Evolutionary conservation across 2,888 invertebrate genomes (phyloP), one percentile per base, ranked within the genome.

Genomic region (Polyploca ridens): DNA sequence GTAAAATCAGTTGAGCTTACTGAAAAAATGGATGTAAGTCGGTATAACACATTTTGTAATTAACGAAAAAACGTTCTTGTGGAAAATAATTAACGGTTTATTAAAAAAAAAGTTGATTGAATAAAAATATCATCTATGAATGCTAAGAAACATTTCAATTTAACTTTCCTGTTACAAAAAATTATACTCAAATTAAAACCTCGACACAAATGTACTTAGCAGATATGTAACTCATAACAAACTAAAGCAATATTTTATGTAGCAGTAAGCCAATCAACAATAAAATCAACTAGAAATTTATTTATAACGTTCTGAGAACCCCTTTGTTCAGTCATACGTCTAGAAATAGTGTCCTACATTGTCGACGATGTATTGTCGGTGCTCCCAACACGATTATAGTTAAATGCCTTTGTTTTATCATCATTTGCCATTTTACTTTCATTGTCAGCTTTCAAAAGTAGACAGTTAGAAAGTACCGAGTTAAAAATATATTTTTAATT

Each of bases 271-370:
- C 67, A 66, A 69, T 69, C 68, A 69, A 62, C 65, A 66, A 61
- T 41, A 61, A 41, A 61, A 41, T 13, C 66, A 68, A 71, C 68
- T 66, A 71, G 69, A 69, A 71, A 14, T 67, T 67, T 70, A 70
- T 72, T 69, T 69, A 69, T 66, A 72, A 46, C 41, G 68, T 73
- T 76, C 75, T 61, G 63, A 67, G 73, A 77, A 76, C 65, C 63
- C 66, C 62, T 66, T 70, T 69, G 76, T 74, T 54, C 76, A 77
- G 74, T 77, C 77, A 77, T 35, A 63, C 13, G 46, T 59, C 73
- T 64, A 65, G 62, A 74, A 77, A 77, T 77, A 77, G 46, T 54
- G 62, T 10, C 35, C 16, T 44, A 61, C 61, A 44, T 61, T 61
- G 61, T 61, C 13, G 5, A 1, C 11, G 41, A 16, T 27, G 41